A percentile compares a stretch with the other conserved stretches of the same genome.
These are phyloP conservation scores for Stenodema calcarata DNA, from an alignment of 2,888 invertebrate species.

Conservation along the genomic window DNA sequence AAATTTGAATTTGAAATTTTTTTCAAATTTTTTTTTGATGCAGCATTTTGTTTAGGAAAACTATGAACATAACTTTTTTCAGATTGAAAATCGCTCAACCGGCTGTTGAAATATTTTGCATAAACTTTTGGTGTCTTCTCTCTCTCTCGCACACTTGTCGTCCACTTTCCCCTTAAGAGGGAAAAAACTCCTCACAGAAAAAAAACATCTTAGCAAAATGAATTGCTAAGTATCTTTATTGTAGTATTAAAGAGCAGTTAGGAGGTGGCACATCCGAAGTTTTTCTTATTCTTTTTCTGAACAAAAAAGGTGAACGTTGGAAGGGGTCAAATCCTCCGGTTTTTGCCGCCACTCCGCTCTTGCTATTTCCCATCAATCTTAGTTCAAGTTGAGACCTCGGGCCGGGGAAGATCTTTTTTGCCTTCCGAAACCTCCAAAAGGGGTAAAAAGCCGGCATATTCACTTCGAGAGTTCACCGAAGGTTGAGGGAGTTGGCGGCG, in stretches of 20 bases:
- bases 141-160: no score
- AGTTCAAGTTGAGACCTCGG: conserved; percentile 27
- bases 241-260: not conserved
- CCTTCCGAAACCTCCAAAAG: not conserved
- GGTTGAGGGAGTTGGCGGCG: not conserved
- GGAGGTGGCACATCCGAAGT: not conserved
- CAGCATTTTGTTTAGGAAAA: no score
- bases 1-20: no score
- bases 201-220: not conserved
- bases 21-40: no score
- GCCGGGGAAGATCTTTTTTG: not conserved
- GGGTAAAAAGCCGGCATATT: conserved; percentile 34
- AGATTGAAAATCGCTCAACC: no score
- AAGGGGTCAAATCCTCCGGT: not conserved
- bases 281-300: not conserved
- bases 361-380: conserved; percentile 15
- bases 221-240: not conserved
- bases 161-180: no score
- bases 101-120: no score
- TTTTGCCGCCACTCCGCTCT: not conserved
- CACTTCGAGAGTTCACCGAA: conserved; percentile 17
- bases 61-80: no score
- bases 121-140: no score
- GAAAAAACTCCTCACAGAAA: not conserved
- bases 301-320: not conserved